phyloP scores from a whole-genome alignment of 2,888 invertebrate genomes.

The Brenthis hecate region DNA sequence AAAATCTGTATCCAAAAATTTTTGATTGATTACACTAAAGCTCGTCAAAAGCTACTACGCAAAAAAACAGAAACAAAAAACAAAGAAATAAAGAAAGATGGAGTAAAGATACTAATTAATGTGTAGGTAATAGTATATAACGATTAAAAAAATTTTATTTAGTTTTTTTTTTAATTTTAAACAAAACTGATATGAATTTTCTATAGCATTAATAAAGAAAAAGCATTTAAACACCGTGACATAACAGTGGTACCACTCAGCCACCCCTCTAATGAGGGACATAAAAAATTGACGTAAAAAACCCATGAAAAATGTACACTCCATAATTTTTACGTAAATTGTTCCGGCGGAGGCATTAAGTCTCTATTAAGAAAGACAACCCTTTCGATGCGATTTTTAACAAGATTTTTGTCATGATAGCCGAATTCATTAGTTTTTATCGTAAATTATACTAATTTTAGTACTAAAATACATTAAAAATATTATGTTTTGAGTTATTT shows the following conservation, averaged over 20 bases:
- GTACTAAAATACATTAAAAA: not conserved
- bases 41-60: too few species aligned
- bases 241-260: not conserved
- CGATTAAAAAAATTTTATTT: too few species aligned
- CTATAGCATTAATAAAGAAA: slow-evolving; percentile 19
- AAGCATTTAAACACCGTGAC: slow-evolving; percentile 20
- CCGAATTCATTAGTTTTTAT: slow-evolving; percentile 22
- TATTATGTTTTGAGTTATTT: too few species aligned
- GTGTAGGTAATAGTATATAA: too few species aligned
- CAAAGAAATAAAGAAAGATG: too few species aligned
- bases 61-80: too few species aligned
- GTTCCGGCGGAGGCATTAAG: slow-evolving; percentile 55
- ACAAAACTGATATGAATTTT: not conserved
- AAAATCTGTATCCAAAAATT: too few species aligned
- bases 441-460: slow-evolving; percentile 1
- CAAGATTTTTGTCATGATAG: slow-evolving; percentile 33
- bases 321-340: slow-evolving; percentile 62
- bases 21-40: too few species aligned
- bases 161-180: not conserved
- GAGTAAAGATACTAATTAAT: too few species aligned
- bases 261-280: slow-evolving; percentile 56
- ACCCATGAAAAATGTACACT: slow-evolving; percentile 63
- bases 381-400: slow-evolving; percentile 41
- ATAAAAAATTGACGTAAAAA: slow-evolving; percentile 72
- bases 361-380: slow-evolving; percentile 66